These are phyloP conservation scores for Labeo catla DNA, from an alignment of 2,113 vertebrate species.

Conservation along the genomic window DNA sequence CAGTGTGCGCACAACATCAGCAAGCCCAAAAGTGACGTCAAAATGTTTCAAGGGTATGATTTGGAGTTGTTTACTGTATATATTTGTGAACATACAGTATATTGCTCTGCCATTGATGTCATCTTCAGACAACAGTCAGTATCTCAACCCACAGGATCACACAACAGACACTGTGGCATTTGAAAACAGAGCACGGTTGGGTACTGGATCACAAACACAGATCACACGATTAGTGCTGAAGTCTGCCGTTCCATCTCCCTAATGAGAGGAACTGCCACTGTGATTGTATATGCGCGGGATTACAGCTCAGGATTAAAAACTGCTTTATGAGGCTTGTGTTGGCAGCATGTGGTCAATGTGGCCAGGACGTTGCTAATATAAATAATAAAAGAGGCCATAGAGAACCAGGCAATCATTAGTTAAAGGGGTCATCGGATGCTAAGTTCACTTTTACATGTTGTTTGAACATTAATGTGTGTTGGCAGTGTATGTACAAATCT, in stretches of 20 bases:
- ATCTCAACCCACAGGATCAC: slow-evolving; percentile 7
- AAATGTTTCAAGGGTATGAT: background rate
- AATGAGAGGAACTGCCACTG: slow-evolving; percentile 24
- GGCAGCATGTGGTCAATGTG: slow-evolving; percentile 11
- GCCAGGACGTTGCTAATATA: background rate
- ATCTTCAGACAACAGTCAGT: slow-evolving; percentile 7
- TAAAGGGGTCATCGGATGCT: too few relatives aligned
- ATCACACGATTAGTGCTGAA: slow-evolving; percentile 4
- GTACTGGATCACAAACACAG: slow-evolving; percentile 20
- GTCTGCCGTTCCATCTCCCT: slow-evolving; percentile 14
- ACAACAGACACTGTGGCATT: slow-evolving; percentile 9
- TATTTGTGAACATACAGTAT: background rate
- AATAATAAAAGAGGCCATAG: background rate
- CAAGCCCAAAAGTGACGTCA: background rate
- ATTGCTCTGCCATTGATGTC: background rate
- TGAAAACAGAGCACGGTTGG: background rate
- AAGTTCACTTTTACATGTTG: too few relatives aligned
- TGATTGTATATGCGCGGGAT: slow-evolving; percentile 20
- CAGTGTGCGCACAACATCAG: background rate
- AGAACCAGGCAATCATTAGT: background rate
- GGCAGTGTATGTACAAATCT: too few relatives aligned
- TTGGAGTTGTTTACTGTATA: background rate
- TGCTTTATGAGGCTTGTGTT: slow-evolving; percentile 17
- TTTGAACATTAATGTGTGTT: too few relatives aligned
- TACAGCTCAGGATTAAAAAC: slow-evolving; percentile 26